phyloP scores from a whole-genome alignment of 2,797 vertebrate genomes.

The Enteromius mattozi region DNA sequence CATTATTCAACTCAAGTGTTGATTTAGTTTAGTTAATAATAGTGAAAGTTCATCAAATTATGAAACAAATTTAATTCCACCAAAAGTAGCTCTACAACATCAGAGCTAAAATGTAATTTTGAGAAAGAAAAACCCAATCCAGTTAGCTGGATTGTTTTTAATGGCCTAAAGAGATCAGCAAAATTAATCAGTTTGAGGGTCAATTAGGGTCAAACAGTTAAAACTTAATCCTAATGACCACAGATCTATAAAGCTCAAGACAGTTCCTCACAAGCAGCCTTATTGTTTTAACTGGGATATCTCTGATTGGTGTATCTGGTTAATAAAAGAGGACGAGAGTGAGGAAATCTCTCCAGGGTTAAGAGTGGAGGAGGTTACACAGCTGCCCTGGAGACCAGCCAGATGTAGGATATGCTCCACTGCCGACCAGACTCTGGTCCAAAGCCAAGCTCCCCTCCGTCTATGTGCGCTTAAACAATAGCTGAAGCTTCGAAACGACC shows the following conservation, averaged over 20 bases:
- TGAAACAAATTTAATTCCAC: not conserved
- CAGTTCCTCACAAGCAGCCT: not conserved
- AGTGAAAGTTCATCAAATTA: not conserved
- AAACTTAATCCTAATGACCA: conserved; percentile 18
- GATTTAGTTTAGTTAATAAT: not conserved
- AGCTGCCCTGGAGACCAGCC: conserved; percentile 61
- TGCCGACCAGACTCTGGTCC: conserved; percentile 57
- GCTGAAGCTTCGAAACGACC: not conserved
- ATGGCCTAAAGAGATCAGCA: not conserved
- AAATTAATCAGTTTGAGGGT: not conserved
- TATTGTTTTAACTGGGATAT: conserved; percentile 23
- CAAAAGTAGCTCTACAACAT: not conserved
- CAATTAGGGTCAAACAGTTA: conserved; percentile 1
- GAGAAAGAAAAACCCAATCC: not conserved
- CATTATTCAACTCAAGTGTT: not conserved
- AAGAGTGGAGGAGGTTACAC: conserved; percentile 52
- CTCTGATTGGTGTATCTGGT: conserved; percentile 35
- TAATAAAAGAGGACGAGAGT: conserved; percentile 62
- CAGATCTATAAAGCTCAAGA: conserved; percentile 10
- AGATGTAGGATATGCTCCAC: conserved; percentile 39
- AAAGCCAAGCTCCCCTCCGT: conserved; percentile 54
- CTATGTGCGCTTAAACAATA: conserved; percentile 2
- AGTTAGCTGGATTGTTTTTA: not conserved
- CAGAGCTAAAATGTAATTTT: not conserved
- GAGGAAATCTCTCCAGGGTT: conserved; percentile 55